Percentiles rank a stretch among this genome's conserved stretches.
Evolutionary conservation across 2,888 invertebrate genomes (phyloP).

Genomic region (Mesopsocus fuscifrons): DNA sequence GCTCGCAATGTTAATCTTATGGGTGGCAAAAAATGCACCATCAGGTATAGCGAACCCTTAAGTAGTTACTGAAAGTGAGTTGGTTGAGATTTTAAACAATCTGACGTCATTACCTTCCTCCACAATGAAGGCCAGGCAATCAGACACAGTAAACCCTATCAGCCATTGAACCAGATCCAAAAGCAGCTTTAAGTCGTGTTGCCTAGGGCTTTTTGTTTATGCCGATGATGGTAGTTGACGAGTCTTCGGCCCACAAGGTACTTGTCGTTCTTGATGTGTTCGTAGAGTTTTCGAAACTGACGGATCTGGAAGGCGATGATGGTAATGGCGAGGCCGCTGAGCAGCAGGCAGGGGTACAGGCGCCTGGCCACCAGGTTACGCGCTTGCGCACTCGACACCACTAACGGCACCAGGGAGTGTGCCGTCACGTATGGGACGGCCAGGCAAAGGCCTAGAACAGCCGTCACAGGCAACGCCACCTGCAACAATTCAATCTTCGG

Average conservation of each 20-base stretch:
- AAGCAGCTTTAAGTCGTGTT: too few species aligned
- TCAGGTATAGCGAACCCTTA: too few species aligned
- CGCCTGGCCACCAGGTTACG: conserved; percentile 63
- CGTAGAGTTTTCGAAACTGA: conserved; percentile 85
- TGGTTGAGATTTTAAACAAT: too few species aligned
- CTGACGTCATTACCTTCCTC: too few species aligned
- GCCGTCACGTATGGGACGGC: conserved; percentile 87
- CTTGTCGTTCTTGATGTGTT: conserved; percentile 98
- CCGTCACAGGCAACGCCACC: conserved; percentile 74
- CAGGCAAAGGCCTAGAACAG: conserved; percentile 72
- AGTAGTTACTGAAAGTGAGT: too few species aligned
- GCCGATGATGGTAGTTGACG: conserved; percentile 87
- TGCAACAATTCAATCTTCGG: too few species aligned
- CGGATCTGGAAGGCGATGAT: conserved; percentile 68
- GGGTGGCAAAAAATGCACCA: too few species aligned
- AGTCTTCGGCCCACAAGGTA: conserved; percentile 91
- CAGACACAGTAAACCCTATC: too few species aligned
- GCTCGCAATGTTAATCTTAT: too few species aligned
- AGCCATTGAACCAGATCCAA: too few species aligned
- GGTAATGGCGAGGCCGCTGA: conserved; percentile 43
- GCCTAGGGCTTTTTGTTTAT: conserved; percentile 24
- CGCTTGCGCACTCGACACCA: conserved; percentile 39
- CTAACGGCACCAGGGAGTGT: conserved; percentile 50
- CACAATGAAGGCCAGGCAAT: too few species aligned
- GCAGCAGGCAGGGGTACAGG: conserved; percentile 75